These are phyloP conservation scores for Brienomyrus brachyistius DNA, from an alignment of 2,113 vertebrate genomes.

Conservation along the genomic window DNA sequence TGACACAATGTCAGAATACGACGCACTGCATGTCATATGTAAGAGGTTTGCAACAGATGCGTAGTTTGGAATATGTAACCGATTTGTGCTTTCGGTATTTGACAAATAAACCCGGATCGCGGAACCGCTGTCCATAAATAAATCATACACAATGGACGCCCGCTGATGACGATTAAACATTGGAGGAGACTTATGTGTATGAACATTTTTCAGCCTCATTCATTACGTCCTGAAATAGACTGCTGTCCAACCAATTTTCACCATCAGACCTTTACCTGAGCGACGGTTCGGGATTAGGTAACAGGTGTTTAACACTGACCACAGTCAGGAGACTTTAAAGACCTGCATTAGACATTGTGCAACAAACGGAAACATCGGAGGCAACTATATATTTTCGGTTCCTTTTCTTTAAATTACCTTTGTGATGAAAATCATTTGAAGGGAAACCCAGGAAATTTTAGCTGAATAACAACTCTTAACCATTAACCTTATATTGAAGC, in stretches of 20 bases:
- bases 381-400: neutral
- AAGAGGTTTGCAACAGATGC: neutral
- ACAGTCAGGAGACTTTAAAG: neutral
- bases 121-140: neutral
- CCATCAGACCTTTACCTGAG: neutral
- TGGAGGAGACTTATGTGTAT: neutral
- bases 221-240: neutral
- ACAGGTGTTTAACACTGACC: neutral
- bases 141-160: neutral
- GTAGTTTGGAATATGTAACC: neutral
- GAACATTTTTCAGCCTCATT: neutral
- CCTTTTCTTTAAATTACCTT: neutral
- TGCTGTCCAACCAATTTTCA: neutral
- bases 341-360: neutral
- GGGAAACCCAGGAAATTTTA: too few relatives aligned
- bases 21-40: neutral
- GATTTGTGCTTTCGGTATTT: neutral
- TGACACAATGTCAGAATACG: neutral
- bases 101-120: neutral
- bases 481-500: too few relatives aligned
- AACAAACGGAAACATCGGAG: neutral
- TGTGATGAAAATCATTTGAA: too few relatives aligned
- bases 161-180: neutral
- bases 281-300: neutral
- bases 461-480: too few relatives aligned